Percentiles rank a stretch among this genome's conserved stretches.
Conservation (phyloP, 2,797 vertebrate genomes). For the Melanitta fusca region DNA sequence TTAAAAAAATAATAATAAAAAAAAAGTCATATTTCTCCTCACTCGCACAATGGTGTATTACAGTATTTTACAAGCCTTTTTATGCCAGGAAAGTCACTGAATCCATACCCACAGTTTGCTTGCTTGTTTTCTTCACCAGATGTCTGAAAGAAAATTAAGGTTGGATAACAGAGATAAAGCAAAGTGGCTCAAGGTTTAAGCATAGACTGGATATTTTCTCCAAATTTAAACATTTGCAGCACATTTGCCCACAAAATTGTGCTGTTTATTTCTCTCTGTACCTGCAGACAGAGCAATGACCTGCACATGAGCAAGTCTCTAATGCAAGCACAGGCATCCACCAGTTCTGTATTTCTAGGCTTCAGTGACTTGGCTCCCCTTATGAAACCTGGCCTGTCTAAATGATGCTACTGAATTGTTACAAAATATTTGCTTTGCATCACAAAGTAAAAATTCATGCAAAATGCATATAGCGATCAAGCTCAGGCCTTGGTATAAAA, state of each 20-base stretch:
- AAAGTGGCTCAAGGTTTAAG: neutral
- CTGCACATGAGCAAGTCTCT: neutral
- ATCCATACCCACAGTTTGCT: neutral
- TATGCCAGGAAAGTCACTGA: neutral
- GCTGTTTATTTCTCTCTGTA: neutral
- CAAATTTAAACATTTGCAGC: neutral
- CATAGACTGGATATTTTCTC: neutral
- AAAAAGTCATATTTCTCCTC: neutral
- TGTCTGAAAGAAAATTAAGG: neutral
- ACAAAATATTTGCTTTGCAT: neutral
- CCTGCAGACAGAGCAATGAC: neutral
- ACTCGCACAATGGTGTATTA: neutral
- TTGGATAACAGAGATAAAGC: neutral
- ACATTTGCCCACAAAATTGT: neutral
- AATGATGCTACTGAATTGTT: neutral
- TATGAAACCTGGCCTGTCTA: neutral
- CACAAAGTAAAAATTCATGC: neutral
- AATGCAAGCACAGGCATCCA: neutral
- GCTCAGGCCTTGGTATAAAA: neutral
- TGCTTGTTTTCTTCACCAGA: neutral
- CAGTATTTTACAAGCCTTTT: neutral
- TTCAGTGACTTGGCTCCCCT: neutral
- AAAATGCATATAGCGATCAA: neutral
- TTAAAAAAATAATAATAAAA: neutral
- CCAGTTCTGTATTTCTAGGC: neutral